phyloP scores from a whole-genome alignment of 2,888 invertebrate species.

The Sicus ferrugineus region DNA sequence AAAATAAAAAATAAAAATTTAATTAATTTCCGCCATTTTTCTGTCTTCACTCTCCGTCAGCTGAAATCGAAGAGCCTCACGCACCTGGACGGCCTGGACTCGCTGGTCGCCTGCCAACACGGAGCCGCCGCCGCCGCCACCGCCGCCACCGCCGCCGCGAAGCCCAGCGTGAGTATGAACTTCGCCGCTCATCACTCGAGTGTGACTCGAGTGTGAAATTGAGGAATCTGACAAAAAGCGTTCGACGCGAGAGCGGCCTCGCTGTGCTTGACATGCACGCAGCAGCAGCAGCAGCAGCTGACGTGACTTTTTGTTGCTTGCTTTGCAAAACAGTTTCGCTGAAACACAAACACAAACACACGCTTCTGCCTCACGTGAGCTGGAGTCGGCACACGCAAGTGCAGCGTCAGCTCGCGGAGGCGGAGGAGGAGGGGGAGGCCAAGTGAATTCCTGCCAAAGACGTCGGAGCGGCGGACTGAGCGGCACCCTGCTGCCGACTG shows the following conservation, averaged over 20 bases:
- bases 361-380: too few relatives aligned
- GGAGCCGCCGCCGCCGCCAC: too few relatives aligned
- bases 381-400: too few relatives aligned
- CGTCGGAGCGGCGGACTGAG: too few relatives aligned
- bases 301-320: constrained; percentile 5
- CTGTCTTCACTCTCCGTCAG: constrained; percentile 64
- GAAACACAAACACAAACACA: not conserved
- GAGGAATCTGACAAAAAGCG: constrained; percentile 9
- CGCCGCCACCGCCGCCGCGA: too few relatives aligned
- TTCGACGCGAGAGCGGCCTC: not conserved
- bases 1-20: too few relatives aligned
- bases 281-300: not conserved
- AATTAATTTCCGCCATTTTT: too few relatives aligned
- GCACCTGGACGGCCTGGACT: constrained; percentile 74
- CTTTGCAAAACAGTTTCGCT: not conserved
- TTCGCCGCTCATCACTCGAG: too few relatives aligned
- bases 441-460: too few relatives aligned
- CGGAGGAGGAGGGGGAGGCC: not conserved
- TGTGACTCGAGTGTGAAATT: constrained; percentile 21
- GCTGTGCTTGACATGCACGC: not conserved
- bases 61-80: constrained; percentile 78
- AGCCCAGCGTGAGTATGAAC: constrained; percentile 34
- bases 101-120: constrained; percentile 61
- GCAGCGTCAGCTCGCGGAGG: not conserved
- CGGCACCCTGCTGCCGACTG: not conserved